These are phyloP conservation scores for Carapus acus DNA, from an alignment of 2,797 vertebrate species.

Conservation along the genomic window DNA sequence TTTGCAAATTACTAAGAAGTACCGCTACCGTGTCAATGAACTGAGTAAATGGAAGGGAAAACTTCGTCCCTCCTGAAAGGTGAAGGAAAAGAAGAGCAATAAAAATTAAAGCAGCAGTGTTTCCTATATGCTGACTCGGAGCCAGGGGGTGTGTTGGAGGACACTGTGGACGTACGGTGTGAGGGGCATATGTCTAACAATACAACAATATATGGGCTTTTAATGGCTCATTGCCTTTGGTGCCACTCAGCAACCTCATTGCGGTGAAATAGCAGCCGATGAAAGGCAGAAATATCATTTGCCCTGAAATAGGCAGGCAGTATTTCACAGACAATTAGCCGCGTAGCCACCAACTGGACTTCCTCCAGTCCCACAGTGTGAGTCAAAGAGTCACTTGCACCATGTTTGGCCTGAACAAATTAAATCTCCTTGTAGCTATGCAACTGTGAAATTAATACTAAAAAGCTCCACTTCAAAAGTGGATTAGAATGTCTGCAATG, in stretches of 20 bases:
- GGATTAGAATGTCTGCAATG: constrained; percentile 54
- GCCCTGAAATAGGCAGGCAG: constrained; percentile 47
- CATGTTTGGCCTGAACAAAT: constrained; percentile 63
- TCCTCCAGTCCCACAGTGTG: constrained; percentile 40
- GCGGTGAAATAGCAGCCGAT: constrained; percentile 51
- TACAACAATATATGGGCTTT: constrained; percentile 46
- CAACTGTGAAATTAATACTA: constrained; percentile 73
- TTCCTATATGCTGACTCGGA: too few species aligned
- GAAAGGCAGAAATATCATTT: constrained; percentile 55
- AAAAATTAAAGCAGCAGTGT: too few species aligned
- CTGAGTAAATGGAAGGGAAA: too few species aligned
- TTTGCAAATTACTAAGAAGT: too few species aligned
- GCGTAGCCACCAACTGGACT: constrained; percentile 55
- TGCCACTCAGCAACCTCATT: constrained; percentile 28
- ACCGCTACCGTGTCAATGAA: too few species aligned
- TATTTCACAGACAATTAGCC: constrained; percentile 68
- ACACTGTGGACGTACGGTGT: constrained; percentile 16
- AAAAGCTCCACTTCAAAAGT: constrained; percentile 58
- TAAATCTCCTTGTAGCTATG: constrained; percentile 64
- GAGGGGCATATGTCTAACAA: constrained; percentile 44
- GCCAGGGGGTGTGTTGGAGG: too few species aligned
- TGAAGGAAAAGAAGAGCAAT: too few species aligned
- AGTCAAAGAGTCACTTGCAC: constrained; percentile 57
- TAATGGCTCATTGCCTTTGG: constrained; percentile 46
- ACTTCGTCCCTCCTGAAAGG: too few species aligned